Evolutionary conservation across 2,888 invertebrate genomes (phyloP), one percentile per base, ranked within the genome.

Genomic region (Synanthedon tipuliformis): DNA sequence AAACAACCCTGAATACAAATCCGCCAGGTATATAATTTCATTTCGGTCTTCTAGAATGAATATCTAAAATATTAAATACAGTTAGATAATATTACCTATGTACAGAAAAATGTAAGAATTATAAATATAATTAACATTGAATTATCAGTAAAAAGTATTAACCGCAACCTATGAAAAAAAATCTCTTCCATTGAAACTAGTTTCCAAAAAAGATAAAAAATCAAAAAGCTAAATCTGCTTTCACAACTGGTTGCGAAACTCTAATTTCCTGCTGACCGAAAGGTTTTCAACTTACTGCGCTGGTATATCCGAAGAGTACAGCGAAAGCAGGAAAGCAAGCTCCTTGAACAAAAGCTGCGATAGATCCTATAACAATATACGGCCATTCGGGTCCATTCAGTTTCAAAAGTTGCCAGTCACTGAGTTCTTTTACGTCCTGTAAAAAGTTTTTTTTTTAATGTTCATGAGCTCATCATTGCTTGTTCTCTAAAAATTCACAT

Each of bases 281-380:
- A 10, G 34, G 34, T 7, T 34, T 34, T 10, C 84, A 75, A 34
- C 45, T 84, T 73, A 90, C 90, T 58, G 89, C 89, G 61, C 91
- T 89, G 7, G 92, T 89, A 64, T 91, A 91, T 50, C 92, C 92
- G 63, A 92, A 93, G 1, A 93, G 81, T 12, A 92, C 73, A 0
- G 92, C 91, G 65, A 92, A 93, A 0, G 88, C 86, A 3, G 93
- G 93, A 61, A 92, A 90, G 53, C 90, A 89, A 0, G 89, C 88
- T 8, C 93, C 93, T 53, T 92, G 91, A 3, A 89, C 66, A 27
- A 90, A 82, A 0, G 92, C 90, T 2, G 91, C 90, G 2, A 92
- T 68, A 12, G 90, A 88, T n/a, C 90, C 90, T n/a, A 90, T 65
- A 0, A 89, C 60, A 18, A 92, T 82, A 56, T 81, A 89, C 0